phyloP scores from a whole-genome alignment of 2,113 vertebrate genomes.

The Centropus bengalensis region DNA sequence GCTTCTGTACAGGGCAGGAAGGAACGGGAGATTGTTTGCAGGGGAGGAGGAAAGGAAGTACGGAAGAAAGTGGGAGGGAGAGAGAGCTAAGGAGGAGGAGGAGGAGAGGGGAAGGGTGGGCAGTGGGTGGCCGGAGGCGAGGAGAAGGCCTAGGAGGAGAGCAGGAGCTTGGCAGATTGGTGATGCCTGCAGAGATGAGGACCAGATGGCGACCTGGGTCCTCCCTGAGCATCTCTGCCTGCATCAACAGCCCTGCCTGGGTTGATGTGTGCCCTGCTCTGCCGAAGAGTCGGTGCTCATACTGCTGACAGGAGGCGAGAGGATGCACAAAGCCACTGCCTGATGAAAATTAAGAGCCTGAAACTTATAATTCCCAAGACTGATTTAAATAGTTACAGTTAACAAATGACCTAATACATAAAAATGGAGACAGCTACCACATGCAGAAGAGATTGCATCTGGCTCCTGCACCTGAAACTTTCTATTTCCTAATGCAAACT shows the following conservation, averaged over 20 bases:
- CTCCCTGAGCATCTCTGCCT: not conserved
- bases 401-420: slow-evolving; percentile 27
- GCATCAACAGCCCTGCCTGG: not conserved
- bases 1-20: not conserved
- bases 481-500: slow-evolving; percentile 40
- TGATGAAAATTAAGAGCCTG: slow-evolving; percentile 13
- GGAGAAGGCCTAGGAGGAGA: not conserved
- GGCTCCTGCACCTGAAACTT: slow-evolving; percentile 29
- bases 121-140: not conserved
- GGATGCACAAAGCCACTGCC: not conserved
- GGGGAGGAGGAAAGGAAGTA: not conserved
- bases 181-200: not conserved
- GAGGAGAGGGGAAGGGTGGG: not conserved
- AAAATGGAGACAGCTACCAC: not conserved
- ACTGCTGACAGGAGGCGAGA: not conserved
- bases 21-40: not conserved
- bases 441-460: not conserved
- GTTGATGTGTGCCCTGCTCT: not conserved
- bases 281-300: not conserved
- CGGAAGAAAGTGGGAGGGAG: not conserved
- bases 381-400: slow-evolving; percentile 19
- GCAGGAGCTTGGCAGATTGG: not conserved
- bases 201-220: not conserved
- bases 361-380: not conserved
- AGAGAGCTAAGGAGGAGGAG: not conserved